These are phyloP conservation scores for Vesta saturnalis DNA, from an alignment of 2,888 invertebrate genomes.

Conservation along the genomic window DNA sequence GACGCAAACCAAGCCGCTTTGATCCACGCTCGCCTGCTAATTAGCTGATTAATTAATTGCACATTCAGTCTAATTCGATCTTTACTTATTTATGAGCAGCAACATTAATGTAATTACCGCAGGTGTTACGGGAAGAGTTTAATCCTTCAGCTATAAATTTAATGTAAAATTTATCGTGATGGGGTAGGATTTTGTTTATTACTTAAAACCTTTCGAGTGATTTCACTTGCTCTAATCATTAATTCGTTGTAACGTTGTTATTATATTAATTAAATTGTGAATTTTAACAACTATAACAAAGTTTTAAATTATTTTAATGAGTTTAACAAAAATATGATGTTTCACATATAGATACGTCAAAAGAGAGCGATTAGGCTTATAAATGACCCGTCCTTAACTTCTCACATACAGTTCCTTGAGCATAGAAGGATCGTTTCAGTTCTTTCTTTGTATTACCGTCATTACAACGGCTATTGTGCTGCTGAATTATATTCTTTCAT, in stretches of 20 bases:
- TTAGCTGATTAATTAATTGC: constrained; percentile 63
- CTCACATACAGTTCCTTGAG: too few species aligned
- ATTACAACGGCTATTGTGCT: too few species aligned
- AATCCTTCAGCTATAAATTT: constrained; percentile 35
- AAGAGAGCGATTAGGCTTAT: too few species aligned
- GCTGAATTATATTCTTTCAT: too few species aligned
- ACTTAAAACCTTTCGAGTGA: constrained; percentile 10
- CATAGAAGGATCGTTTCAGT: too few species aligned
- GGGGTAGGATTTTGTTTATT: background rate
- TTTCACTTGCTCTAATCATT: constrained; percentile 6
- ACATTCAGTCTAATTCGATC: constrained; percentile 60
- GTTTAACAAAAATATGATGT: too few species aligned
- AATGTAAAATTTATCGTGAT: constrained; percentile 26
- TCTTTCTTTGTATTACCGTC: too few species aligned
- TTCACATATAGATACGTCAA: too few species aligned
- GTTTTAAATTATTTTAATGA: too few species aligned
- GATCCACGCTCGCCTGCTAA: constrained; percentile 61
- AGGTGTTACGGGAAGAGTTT: constrained; percentile 53
- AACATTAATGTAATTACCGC: constrained; percentile 60
- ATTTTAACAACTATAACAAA: too few species aligned
- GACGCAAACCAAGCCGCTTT: constrained; percentile 51
- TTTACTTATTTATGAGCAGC: constrained; percentile 62
- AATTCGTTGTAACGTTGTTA: background rate
- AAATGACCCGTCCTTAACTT: too few species aligned
- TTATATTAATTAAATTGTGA: background rate